Conservation (phyloP, 2,797 vertebrate species). For the Liasis olivaceus region DNA sequence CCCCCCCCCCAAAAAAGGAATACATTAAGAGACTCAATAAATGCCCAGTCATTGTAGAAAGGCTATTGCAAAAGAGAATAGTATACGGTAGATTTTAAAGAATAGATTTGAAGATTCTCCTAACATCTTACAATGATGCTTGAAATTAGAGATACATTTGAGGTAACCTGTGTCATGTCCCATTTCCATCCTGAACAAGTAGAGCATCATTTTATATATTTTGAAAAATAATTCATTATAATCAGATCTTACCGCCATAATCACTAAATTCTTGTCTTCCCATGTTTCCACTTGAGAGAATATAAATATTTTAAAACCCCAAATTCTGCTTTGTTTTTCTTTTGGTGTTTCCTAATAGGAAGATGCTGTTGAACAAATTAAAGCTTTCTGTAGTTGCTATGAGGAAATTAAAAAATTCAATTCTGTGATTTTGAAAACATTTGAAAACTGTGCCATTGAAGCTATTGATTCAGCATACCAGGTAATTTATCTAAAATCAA, state of each 20-base stretch:
- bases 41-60: background rate
- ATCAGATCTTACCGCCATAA: background rate
- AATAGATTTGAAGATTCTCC: too few relatives aligned
- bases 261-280: background rate
- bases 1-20: background rate
- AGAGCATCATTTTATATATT: background rate
- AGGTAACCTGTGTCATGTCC: background rate
- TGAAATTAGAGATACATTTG: too few relatives aligned
- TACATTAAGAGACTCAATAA: background rate
- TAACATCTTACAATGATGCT: too few relatives aligned
- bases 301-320: background rate
- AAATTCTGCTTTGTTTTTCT: background rate
- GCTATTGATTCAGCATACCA: constrained; percentile 85
- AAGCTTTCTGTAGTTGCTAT: constrained; percentile 77
- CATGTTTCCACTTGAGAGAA: background rate
- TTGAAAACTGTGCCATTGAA: constrained; percentile 85
- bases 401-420: constrained; percentile 16
- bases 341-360: constrained; percentile 73
- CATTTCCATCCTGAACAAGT: background rate
- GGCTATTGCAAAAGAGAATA: background rate
- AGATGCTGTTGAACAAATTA: constrained; percentile 71
- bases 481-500: constrained; percentile 70
- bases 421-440: constrained; percentile 70
- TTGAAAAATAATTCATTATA: background rate
- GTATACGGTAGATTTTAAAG: background rate